Conservation (phyloP, 2,888 invertebrate genomes). For the Chrysodeixis includens region DNA sequence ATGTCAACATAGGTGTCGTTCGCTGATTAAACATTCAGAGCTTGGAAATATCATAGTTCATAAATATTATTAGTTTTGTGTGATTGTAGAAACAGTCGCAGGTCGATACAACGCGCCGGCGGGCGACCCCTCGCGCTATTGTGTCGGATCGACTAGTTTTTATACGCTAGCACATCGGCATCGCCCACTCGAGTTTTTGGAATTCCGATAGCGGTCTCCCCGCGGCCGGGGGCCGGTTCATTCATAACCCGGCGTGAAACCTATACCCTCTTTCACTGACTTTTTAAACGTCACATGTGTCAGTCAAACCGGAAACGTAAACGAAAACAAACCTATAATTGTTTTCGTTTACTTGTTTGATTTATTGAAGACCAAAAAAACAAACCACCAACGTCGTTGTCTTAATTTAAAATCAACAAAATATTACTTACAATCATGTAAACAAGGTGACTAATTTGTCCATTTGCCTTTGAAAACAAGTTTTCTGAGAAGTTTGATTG, state of each 20-base stretch:
- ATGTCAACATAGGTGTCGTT: constrained; percentile 5
- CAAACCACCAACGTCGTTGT: constrained; percentile 77
- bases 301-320: constrained; percentile 76
- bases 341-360: constrained; percentile 76
- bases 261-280: constrained; percentile 64
- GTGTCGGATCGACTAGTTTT: constrained; percentile 79
- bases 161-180: constrained; percentile 73
- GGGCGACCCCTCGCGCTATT: constrained; percentile 70
- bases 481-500: background rate
- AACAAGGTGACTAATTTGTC: constrained; percentile 46
- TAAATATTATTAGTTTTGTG: constrained; percentile 62
- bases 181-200: constrained; percentile 87
- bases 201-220: constrained; percentile 74
- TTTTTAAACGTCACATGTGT: constrained; percentile 72
- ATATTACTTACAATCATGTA: constrained; percentile 38
- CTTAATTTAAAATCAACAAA: constrained; percentile 48
- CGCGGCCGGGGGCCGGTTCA: constrained; percentile 77
- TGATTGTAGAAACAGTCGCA: constrained; percentile 62
- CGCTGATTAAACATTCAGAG: constrained; percentile 41
- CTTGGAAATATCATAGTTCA: constrained; percentile 36
- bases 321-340: constrained; percentile 80
- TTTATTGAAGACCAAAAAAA: constrained; percentile 67
- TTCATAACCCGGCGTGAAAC: constrained; percentile 85
- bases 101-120: constrained; percentile 64
- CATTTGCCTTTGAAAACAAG: constrained; percentile 10